A percentile compares a stretch with the other conserved stretches of the same genome.
Evolutionary conservation across 1,140 invertebrate genomes (phyloP).

Genomic region (Drosophila insularis): DNA sequence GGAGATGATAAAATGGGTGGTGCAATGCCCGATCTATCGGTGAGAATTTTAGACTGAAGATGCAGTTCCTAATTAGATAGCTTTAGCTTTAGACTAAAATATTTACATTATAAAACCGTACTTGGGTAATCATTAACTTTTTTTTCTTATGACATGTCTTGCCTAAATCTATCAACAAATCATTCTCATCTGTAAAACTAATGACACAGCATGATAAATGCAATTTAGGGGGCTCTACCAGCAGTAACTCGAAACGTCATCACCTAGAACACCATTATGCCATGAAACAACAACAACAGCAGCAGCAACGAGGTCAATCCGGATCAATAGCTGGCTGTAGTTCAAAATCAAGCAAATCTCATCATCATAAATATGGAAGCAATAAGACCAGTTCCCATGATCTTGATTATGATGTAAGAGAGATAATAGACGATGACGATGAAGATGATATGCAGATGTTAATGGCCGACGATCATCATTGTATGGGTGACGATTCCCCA

Average conservation of each 20-base stretch:
- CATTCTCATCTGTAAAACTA: constrained; percentile 1
- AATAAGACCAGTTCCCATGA: constrained; percentile 53
- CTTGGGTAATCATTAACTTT: background rate
- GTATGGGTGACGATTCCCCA: constrained; percentile 68
- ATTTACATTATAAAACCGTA: background rate
- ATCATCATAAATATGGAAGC: constrained; percentile 74
- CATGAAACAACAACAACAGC: constrained; percentile 57
- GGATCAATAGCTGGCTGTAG: constrained; percentile 28
- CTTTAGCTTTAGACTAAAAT: background rate
- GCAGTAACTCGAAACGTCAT: constrained; percentile 58
- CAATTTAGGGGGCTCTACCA: constrained; percentile 80
- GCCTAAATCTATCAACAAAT: constrained; percentile 24
- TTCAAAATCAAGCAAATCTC: constrained; percentile 55
- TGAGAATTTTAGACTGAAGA: constrained; percentile 39
- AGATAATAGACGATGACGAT: constrained; percentile 61
- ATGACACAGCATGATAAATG: constrained; percentile 74
- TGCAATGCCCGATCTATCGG: constrained; percentile 73
- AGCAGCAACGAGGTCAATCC: constrained; percentile 67
- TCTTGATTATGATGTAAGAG: constrained; percentile 64
- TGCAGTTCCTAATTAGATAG: background rate
- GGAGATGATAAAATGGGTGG: constrained; percentile 70
- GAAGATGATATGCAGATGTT: constrained; percentile 55
- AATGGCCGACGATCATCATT: constrained; percentile 70
- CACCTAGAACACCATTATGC: constrained; percentile 83
- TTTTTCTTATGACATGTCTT: constrained; percentile 42